phyloP scores from a whole-genome alignment of 2,888 invertebrate genomes.

The Scaptodrosophila latifasciaeformis region DNA sequence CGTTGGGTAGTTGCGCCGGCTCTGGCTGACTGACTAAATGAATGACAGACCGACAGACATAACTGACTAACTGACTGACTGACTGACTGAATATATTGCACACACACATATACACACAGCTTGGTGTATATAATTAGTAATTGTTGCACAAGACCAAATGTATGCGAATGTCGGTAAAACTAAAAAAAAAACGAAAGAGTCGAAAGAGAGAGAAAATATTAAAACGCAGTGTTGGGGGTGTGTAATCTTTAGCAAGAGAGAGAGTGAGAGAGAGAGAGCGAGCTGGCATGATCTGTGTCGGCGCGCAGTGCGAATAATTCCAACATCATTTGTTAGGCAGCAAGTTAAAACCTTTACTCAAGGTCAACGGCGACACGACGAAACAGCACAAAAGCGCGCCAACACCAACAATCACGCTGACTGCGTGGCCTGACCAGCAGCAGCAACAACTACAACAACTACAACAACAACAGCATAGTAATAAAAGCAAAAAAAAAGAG shows the following conservation, averaged over 20 bases:
- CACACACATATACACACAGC: constrained; percentile 17
- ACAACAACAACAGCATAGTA: neutral
- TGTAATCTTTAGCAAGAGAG: neutral
- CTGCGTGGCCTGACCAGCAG: constrained; percentile 47
- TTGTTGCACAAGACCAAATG: constrained; percentile 72
- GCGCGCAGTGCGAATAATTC: constrained; percentile 31
- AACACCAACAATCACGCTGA: constrained; percentile 10
- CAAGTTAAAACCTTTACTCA: constrained; percentile 66
- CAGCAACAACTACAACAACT: constrained; percentile 28
- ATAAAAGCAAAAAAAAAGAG: constrained; percentile 1
- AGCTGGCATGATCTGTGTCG: neutral
- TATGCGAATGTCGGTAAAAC: constrained; percentile 39
- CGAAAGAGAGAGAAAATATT: neutral
- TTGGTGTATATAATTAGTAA: constrained; percentile 72
- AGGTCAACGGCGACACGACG: constrained; percentile 66
- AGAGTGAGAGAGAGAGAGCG: neutral
- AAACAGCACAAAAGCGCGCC: no score
- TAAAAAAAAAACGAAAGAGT: neutral
- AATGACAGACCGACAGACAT: neutral
- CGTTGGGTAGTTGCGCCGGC: no score
- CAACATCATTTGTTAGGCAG: constrained; percentile 36
- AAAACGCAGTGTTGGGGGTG: neutral
- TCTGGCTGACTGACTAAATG: neutral
- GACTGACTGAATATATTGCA: neutral
- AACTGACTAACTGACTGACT: neutral